Percentiles rank a stretch among this genome's conserved stretches.
phyloP scores from a whole-genome alignment of 2,797 vertebrate genomes.

The Protonibea diacanthus region DNA sequence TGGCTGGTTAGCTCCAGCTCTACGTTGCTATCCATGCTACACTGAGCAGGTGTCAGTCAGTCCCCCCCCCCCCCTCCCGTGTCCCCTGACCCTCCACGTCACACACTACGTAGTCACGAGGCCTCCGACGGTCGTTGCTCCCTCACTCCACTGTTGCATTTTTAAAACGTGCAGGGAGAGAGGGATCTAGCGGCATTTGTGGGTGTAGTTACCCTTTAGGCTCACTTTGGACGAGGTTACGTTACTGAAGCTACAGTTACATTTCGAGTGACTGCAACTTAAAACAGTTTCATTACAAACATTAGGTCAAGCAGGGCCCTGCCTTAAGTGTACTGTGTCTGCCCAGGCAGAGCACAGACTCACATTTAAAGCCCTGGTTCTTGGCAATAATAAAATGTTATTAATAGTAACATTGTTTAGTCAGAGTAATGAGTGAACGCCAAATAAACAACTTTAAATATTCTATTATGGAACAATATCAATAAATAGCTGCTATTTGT shows the following conservation, averaged over 20 bases:
- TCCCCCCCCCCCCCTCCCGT: background rate
- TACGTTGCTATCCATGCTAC: background rate
- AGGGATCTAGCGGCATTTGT: background rate
- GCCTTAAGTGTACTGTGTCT: background rate
- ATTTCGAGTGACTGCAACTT: background rate
- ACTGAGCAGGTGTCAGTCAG: conserved; percentile 6
- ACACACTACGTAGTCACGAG: background rate
- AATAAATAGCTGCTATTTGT: background rate
- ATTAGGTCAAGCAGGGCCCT: background rate
- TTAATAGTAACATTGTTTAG: background rate
- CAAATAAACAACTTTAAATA: background rate
- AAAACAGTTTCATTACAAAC: conserved; percentile 1
- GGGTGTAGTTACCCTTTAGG: background rate
- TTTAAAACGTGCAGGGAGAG: background rate
- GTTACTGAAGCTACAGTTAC: background rate
- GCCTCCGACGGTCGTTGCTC: background rate
- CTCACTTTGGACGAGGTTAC: background rate
- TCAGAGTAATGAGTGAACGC: background rate
- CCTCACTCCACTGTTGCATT: background rate
- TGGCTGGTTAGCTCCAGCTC: conserved; percentile 4
- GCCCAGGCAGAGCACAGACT: background rate
- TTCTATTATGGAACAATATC: background rate
- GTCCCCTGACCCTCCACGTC: background rate
- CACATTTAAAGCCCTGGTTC: background rate
- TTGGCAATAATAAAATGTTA: background rate